Base-by-base conservation (phyloP, 92 coral and sea anemone species). In the Metridium senile region DNA sequence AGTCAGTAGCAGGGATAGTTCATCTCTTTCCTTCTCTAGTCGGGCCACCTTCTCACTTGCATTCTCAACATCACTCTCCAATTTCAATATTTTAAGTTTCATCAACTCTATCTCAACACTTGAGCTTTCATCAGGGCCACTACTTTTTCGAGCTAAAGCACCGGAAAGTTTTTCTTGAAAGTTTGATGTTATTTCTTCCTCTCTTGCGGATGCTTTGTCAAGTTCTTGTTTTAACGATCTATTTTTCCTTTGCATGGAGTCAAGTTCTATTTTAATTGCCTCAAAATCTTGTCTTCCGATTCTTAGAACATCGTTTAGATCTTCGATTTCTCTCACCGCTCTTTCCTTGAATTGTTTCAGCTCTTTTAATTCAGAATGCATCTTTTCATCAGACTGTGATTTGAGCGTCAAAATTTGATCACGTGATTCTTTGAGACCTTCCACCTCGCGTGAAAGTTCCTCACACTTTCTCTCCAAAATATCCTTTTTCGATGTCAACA, bases 391-490 rank as follows among this genome's bases (percentile, higher is more conserved):
- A 9, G 72, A 67, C 47, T 39, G 32, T 35, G 26, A 32, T 25
- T 79, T 79, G 19, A 63, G 68, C 76, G 84, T 70, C 84, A 67
- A 49, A 54, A 70, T 61, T 68, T 68, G 74, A 61, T 79, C 84
- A 16, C 84, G 90, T 25, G 97, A 85, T 35, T 79, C 77, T 81
- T 79, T 89, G 59, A 92, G 72, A 19, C 87, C 86, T 63, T 92
- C 81, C 51, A 80, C 70, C 64, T 92, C 97, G 27, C 77, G 84
- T 0, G 89, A 71, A 17, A 82, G 74, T 52, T 92, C 89, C 58
- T 75, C 72, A 61, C 77, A 79, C n/a, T 79, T 79, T 45, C 57
- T 79, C 54, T 79, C 76, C 46, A 79, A 26, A 3, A 70, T 51
- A 30, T 79, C 84, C 57, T 79, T 79, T 31, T 79, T 70, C 32